phyloP scores from a whole-genome alignment of 2,113 vertebrate species.

The Irena cyanogastra region DNA sequence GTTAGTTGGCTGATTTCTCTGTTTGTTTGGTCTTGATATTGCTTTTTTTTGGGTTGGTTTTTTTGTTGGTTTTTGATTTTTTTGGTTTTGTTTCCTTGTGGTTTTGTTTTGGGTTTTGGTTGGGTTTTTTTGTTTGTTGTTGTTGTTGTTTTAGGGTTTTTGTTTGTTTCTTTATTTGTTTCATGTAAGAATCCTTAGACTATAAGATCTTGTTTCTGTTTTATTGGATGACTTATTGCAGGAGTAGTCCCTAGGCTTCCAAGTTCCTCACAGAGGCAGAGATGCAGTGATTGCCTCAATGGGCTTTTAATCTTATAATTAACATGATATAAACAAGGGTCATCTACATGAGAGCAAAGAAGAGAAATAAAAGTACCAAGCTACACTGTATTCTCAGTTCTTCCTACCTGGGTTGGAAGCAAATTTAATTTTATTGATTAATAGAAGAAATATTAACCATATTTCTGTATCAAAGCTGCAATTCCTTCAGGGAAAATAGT shows the following conservation, averaged over 20 bases:
- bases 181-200: not conserved
- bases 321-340: not conserved
- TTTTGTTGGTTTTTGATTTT: not conserved
- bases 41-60: not conserved
- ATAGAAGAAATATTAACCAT: not conserved
- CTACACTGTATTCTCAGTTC: not conserved
- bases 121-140: not conserved
- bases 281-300: not conserved
- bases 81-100: not conserved
- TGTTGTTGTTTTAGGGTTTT: not conserved
- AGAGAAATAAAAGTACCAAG: not conserved
- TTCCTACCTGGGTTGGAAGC: not conserved
- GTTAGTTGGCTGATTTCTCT: not conserved
- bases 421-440: not conserved
- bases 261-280: not conserved
- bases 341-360: not conserved
- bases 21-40: not conserved
- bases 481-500: not conserved
- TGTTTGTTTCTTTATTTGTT: not conserved
- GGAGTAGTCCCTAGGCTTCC: not conserved
- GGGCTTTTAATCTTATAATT: not conserved
- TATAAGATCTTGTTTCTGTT: not conserved
- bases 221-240: not conserved
- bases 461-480: not conserved
- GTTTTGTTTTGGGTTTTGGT: not conserved